phyloP scores from a whole-genome alignment of 1,140 invertebrate genomes.

The Drosophila arawakana region DNA sequence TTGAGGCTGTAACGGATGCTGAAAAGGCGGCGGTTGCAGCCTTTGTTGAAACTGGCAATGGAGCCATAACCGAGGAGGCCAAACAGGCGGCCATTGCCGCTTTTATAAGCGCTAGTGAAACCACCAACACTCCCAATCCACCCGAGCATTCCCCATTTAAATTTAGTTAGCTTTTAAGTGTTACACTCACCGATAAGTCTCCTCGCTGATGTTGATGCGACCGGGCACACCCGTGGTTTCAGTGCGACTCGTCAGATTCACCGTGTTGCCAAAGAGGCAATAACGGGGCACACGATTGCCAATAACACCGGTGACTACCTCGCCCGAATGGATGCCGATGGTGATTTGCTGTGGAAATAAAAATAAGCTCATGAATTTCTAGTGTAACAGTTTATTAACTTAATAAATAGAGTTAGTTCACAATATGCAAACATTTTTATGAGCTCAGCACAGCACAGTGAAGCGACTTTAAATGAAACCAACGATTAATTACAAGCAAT shows the following conservation, averaged over 20 bases:
- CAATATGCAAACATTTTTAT: not conserved
- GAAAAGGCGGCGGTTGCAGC: constrained; percentile 69
- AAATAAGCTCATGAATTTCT: constrained; percentile 9
- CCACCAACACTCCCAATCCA: constrained; percentile 1
- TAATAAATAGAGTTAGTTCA: constrained; percentile 18
- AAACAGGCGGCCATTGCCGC: constrained; percentile 61
- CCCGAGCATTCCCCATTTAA: constrained; percentile 22
- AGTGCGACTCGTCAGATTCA: constrained; percentile 97
- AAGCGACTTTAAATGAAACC: no score
- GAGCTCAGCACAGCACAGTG: no score
- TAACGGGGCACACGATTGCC: constrained; percentile 99
- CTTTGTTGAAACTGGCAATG: constrained; percentile 61
- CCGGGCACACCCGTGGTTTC: constrained; percentile 97
- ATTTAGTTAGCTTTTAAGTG: constrained; percentile 34
- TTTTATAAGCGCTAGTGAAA: constrained; percentile 41
- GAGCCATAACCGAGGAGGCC: constrained; percentile 55
- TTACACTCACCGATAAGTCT: constrained; percentile 93
- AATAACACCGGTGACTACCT: constrained; percentile 98
- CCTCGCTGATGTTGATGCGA: constrained; percentile 97
- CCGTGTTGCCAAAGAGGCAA: constrained; percentile 98
- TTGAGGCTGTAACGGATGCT: constrained; percentile 67
- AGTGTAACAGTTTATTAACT: constrained; percentile 12
- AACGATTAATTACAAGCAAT: not conserved
- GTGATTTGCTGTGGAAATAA: constrained; percentile 91
- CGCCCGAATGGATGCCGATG: constrained; percentile 97